Percentiles rank a stretch among this genome's conserved stretches.
These are phyloP conservation scores for Aleiodes sp. DNA, from an alignment of 1,140 invertebrate species.

Conservation along the genomic window DNA sequence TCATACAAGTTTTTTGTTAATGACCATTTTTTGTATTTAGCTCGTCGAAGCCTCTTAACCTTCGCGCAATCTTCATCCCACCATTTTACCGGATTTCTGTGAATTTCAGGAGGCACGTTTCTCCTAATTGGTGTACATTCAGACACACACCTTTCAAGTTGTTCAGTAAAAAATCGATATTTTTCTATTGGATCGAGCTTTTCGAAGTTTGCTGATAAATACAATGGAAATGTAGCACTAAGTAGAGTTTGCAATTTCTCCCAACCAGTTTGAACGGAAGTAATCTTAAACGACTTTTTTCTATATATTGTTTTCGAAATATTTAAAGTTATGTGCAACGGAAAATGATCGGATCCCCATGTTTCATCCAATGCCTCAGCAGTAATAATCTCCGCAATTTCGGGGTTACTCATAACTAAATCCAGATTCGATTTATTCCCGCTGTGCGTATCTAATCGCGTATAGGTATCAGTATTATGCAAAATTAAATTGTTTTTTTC, in stretches of 20 bases:
- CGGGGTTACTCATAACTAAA: constrained; percentile 15
- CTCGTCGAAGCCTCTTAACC: not conserved
- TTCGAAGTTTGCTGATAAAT: not conserved
- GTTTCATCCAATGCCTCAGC: constrained; percentile 9
- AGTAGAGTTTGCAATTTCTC: not conserved
- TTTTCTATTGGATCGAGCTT: not conserved
- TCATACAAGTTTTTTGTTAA: not conserved
- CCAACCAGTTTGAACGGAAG: constrained; percentile 18
- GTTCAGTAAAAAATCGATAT: constrained; percentile 18
- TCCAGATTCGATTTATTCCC: constrained; percentile 24
- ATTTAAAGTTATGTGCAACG: constrained; percentile 8
- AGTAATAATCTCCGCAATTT: constrained; percentile 10
- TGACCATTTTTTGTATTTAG: constrained; percentile 16
- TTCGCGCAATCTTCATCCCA: constrained; percentile 11
- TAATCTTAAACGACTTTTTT: constrained; percentile 18
- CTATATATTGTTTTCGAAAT: constrained; percentile 4
- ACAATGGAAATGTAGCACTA: not conserved
- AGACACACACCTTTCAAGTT: not conserved
- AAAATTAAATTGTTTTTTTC: constrained; percentile 3
- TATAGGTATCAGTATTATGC: constrained; percentile 1
- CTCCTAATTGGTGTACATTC: constrained; percentile 15
- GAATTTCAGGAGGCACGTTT: too few relatives aligned
- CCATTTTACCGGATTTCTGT: constrained; percentile 18
- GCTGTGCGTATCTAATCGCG: constrained; percentile 1
- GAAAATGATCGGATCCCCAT: constrained; percentile 26